Evolutionary conservation across 2,113 vertebrate genomes (phyloP).

Genomic region (Atractosteus spatula): DNA sequence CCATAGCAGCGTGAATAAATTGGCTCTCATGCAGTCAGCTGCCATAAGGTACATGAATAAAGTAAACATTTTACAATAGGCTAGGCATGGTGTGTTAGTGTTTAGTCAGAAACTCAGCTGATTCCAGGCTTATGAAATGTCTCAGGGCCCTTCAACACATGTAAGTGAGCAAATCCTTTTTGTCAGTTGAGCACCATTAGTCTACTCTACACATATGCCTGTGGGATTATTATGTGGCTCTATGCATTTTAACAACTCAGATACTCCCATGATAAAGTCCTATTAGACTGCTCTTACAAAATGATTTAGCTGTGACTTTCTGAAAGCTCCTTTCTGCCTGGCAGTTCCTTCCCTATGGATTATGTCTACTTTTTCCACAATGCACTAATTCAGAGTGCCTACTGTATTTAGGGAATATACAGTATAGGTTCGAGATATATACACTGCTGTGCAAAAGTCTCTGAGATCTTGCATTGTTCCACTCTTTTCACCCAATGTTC

Average conservation of each 20-base stretch:
- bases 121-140: constrained; percentile 45
- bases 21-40: constrained; percentile 5
- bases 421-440: too few species aligned
- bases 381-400: too few species aligned
- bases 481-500: too few species aligned
- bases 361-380: neutral
- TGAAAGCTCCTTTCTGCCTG: neutral
- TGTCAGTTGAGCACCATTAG: constrained; percentile 54
- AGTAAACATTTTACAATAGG: constrained; percentile 10
- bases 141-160: constrained; percentile 44
- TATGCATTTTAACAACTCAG: neutral
- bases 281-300: constrained; percentile 28
- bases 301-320: constrained; percentile 36
- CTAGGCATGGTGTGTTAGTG: neutral
- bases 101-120: too few species aligned
- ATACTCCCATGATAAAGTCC: constrained; percentile 37
- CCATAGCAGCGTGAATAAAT: neutral
- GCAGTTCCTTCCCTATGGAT: constrained; percentile 8
- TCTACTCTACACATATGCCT: constrained; percentile 39
- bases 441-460: too few species aligned
- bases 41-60: constrained; percentile 1
- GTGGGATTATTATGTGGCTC: constrained; percentile 39
- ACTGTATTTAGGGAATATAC: too few species aligned
- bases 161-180: constrained; percentile 51
- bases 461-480: too few species aligned